Conservation (phyloP, 64 coral and sea anemone species). For the Acropora tenuis region DNA sequence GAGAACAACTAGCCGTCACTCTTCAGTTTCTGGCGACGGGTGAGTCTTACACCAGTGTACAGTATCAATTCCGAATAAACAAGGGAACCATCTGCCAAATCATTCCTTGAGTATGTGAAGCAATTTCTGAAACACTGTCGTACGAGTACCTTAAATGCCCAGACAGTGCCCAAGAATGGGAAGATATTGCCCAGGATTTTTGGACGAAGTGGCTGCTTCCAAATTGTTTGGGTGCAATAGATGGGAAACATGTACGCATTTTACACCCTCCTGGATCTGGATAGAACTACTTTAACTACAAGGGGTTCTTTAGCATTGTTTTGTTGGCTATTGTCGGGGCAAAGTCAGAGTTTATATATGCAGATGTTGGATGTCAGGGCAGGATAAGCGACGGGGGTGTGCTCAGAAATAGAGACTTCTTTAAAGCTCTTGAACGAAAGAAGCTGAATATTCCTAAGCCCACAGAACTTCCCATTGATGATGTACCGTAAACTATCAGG, state of each 20-base stretch:
- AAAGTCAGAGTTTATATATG: slow-evolving; percentile 52
- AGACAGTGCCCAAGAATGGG: slow-evolving; percentile 3
- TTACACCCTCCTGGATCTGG: slow-evolving; percentile 3
- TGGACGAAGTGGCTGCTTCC: neutral
- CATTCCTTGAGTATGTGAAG: slow-evolving; percentile 22
- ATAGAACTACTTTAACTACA: slow-evolving; percentile 62
- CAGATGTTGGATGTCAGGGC: slow-evolving; percentile 70
- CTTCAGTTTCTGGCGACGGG: too few relatives aligned
- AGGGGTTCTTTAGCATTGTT: slow-evolving; percentile 68
- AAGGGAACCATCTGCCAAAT: neutral
- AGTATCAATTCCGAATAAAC: slow-evolving; percentile 43
- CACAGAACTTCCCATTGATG: too few relatives aligned
- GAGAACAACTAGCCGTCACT: too few relatives aligned
- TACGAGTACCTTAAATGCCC: slow-evolving; percentile 10
- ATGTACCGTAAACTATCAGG: too few relatives aligned
- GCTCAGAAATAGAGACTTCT: slow-evolving; percentile 27
- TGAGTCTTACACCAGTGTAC: slow-evolving; percentile 14
- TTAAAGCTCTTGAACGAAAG: neutral
- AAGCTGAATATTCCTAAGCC: too few relatives aligned
- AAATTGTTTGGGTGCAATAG: too few relatives aligned
- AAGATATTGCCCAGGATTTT: slow-evolving; percentile 30
- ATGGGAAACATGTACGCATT: too few relatives aligned
- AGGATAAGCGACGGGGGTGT: slow-evolving; percentile 70
- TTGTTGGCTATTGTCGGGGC: slow-evolving; percentile 43
- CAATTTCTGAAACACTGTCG: slow-evolving; percentile 7